phyloP scores from a whole-genome alignment of 2,888 invertebrate genomes.

The Lumbricus terrestris region DNA sequence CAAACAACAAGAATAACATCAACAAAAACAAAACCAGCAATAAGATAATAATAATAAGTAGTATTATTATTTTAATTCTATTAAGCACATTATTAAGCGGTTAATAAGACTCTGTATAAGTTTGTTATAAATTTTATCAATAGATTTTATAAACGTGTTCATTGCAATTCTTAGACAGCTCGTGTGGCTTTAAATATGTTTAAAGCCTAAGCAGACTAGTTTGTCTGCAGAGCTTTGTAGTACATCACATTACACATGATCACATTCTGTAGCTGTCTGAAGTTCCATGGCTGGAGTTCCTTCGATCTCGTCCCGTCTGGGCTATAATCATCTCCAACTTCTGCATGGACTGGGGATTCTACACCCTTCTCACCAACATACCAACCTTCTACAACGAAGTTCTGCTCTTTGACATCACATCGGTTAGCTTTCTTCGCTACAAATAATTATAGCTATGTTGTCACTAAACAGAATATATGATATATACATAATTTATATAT shows the following conservation, averaged over 20 bases:
- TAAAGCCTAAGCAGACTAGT: too few species aligned
- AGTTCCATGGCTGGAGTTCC: constrained; percentile 37
- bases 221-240: too few species aligned
- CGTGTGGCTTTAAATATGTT: too few species aligned
- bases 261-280: constrained; percentile 22
- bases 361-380: constrained; percentile 61
- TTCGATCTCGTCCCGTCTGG: constrained; percentile 39
- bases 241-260: neutral
- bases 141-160: neutral
- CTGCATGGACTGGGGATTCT: constrained; percentile 63
- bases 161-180: too few species aligned
- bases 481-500: too few species aligned
- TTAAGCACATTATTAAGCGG: too few species aligned
- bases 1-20: too few species aligned
- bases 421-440: constrained; percentile 45
- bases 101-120: neutral
- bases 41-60: too few species aligned
- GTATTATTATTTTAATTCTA: too few species aligned
- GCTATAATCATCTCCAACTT: constrained; percentile 63
- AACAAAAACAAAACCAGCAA: too few species aligned
- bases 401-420: constrained; percentile 53
- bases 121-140: neutral
- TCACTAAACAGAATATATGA: neutral
- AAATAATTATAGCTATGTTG: neutral
- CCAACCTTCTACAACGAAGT: constrained; percentile 60